These are phyloP conservation scores for Stomatorhinus walkeri DNA, from an alignment of 2,797 vertebrate genomes.

Conservation along the genomic window DNA sequence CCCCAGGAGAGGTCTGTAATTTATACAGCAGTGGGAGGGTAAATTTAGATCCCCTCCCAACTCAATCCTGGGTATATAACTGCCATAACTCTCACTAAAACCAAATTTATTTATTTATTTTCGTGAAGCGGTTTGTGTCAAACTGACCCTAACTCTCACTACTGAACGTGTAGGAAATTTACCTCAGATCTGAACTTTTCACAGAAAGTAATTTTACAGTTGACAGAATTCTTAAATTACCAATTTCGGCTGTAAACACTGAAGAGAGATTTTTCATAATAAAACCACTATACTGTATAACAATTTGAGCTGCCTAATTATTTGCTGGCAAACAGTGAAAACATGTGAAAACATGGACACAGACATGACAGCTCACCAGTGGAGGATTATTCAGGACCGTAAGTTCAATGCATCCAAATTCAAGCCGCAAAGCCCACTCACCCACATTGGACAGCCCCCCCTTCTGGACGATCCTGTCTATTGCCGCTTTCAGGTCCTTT, in stretches of 20 bases:
- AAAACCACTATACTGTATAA: not conserved
- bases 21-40: constrained; percentile 48
- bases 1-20: constrained; percentile 53
- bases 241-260: not conserved
- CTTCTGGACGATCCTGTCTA: constrained; percentile 85
- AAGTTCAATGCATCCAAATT: not conserved
- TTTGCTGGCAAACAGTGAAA: not conserved
- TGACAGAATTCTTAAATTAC: not conserved
- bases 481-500: constrained; percentile 72
- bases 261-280: not conserved
- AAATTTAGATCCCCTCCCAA: constrained; percentile 65
- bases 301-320: not conserved
- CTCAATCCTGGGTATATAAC: constrained; percentile 40
- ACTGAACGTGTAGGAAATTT: not conserved
- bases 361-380: not conserved
- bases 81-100: constrained; percentile 43
- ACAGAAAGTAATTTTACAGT: not conserved
- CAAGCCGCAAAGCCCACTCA: constrained; percentile 55
- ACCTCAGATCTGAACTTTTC: not conserved
- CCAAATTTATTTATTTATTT: constrained; percentile 35
- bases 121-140: not conserved
- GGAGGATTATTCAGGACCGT: not conserved
- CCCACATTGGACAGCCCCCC: constrained; percentile 90
- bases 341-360: not conserved
- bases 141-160: not conserved